phyloP scores from a whole-genome alignment of 2,888 invertebrate species.

The Tetragonula carbonaria region DNA sequence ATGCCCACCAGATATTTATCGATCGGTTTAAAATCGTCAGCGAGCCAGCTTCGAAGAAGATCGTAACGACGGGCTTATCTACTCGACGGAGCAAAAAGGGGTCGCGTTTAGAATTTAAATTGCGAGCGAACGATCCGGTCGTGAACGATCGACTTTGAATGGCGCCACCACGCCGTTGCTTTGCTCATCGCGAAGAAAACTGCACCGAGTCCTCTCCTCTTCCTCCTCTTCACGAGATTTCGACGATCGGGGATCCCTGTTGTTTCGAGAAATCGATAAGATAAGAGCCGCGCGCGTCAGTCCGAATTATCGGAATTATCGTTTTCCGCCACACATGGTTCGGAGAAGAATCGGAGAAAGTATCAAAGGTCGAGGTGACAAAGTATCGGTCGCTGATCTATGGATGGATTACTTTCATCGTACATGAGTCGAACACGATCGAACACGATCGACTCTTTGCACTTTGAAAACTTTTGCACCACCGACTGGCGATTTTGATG shows the following conservation, averaged over 20 bases:
- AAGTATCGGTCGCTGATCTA: conserved; percentile 11
- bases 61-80: conserved; percentile 37
- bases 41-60: conserved; percentile 15
- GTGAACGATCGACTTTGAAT: conserved; percentile 51
- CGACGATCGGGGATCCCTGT: conserved; percentile 26
- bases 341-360: conserved; percentile 68
- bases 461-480: neutral
- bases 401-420: neutral
- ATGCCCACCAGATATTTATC: conserved; percentile 17
- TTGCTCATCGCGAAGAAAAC: conserved; percentile 35
- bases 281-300: conserved; percentile 48
- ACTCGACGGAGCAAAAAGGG: conserved; percentile 5
- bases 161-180: conserved; percentile 51
- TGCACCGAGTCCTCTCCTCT: neutral
- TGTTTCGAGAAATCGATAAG: conserved; percentile 61
- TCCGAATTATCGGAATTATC: conserved; percentile 50
- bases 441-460: neutral
- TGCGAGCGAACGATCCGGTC: conserved; percentile 33
- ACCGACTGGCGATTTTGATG: neutral
- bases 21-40: neutral
- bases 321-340: neutral
- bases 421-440: neutral
- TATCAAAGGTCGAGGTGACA: conserved; percentile 60
- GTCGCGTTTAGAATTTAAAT: conserved; percentile 48
- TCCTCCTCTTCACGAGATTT: conserved; percentile 21